These are phyloP conservation scores for Nemapogon koenigi DNA, from an alignment of 2,888 invertebrate species.

Conservation along the genomic window DNA sequence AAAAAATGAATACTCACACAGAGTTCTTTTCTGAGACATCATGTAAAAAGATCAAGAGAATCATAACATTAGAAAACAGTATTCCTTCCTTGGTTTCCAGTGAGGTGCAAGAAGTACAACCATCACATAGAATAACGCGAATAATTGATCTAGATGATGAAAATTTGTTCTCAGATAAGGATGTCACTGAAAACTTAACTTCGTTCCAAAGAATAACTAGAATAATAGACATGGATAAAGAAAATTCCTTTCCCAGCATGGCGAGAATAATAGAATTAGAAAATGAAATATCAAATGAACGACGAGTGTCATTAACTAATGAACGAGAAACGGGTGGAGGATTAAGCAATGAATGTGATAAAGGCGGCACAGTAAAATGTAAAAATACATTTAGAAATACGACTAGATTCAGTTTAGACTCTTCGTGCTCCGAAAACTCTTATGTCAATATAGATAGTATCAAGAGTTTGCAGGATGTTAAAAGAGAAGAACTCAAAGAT, in stretches of 20 bases:
- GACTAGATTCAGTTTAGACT: slow-evolving; percentile 59
- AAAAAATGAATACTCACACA: slow-evolving; percentile 22
- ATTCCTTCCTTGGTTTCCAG: slow-evolving; percentile 27
- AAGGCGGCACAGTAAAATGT: slow-evolving; percentile 44
- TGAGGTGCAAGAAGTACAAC: slow-evolving; percentile 28
- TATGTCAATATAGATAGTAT: slow-evolving; percentile 60
- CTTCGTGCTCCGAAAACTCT: slow-evolving; percentile 64
- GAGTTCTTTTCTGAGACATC: slow-evolving; percentile 26
- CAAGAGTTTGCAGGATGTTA: slow-evolving; percentile 61
- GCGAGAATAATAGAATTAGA: slow-evolving; percentile 60
- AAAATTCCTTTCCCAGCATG: slow-evolving; percentile 51
- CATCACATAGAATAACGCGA: slow-evolving; percentile 47
- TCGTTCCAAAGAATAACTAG: slow-evolving; percentile 39
- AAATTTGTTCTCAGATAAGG: slow-evolving; percentile 9
- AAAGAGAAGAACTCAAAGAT: slow-evolving; percentile 45
- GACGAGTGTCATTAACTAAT: slow-evolving; percentile 52
- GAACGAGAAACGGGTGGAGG: slow-evolving; percentile 57
- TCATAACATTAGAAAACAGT: slow-evolving; percentile 49
- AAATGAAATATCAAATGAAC: slow-evolving; percentile 56
- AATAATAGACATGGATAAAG: slow-evolving; percentile 48
- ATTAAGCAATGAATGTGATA: slow-evolving; percentile 32
- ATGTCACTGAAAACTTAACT: slow-evolving; percentile 9
- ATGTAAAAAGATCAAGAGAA: slow-evolving; percentile 50
- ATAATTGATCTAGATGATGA: slow-evolving; percentile 46
- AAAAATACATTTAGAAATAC: slow-evolving; percentile 45